Conservation (phyloP, 2,113 vertebrate genomes). For the Hypocryptadius cinnamomeus region DNA sequence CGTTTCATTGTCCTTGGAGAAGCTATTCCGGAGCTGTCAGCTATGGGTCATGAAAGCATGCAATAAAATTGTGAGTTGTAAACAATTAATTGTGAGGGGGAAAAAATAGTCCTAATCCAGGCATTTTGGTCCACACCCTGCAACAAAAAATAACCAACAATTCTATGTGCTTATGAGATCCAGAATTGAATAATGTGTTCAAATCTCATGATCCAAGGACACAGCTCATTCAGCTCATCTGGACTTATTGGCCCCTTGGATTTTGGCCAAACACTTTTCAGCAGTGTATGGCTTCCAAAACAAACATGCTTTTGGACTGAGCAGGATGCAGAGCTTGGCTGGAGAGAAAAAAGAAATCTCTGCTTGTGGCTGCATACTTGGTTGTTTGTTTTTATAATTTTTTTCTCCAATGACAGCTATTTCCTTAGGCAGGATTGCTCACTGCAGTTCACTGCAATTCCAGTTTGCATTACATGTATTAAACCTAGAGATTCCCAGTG, state of each 20-base stretch:
- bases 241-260: slow-evolving; percentile 18
- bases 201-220: neutral
- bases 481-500: neutral
- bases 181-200: neutral
- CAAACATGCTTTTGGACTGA: slow-evolving; percentile 41
- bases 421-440: neutral
- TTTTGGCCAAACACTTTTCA: slow-evolving; percentile 40
- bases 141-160: neutral
- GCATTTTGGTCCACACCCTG: neutral
- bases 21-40: neutral
- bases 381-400: neutral
- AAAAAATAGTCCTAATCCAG: neutral
- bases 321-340: neutral
- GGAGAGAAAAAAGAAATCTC: slow-evolving; percentile 12
- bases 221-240: slow-evolving; percentile 2
- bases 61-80: neutral
- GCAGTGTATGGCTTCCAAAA: slow-evolving; percentile 19
- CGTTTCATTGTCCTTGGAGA: neutral
- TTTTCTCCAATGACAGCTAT: neutral
- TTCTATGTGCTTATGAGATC: neutral
- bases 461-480: neutral
- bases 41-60: neutral
- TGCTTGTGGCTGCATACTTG: neutral
- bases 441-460: neutral
- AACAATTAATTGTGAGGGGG: neutral